Evolutionary conservation across 2,113 vertebrate species (phyloP).

Genomic region (Myrmophylax atrothorax): DNA sequence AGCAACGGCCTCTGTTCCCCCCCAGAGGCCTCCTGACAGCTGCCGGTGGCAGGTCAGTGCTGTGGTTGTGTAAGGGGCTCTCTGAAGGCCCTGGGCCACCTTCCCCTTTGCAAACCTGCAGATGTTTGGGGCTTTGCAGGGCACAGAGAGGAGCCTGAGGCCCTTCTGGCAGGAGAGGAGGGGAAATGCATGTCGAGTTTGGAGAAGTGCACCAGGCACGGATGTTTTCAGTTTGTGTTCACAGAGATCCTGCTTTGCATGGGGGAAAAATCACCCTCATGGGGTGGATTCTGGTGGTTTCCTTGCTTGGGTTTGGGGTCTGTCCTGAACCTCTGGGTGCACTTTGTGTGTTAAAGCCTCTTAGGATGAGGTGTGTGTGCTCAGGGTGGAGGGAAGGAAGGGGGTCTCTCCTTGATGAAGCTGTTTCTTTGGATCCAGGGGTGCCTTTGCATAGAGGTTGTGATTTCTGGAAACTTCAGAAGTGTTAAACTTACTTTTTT

Average conservation of each 20-base stretch:
- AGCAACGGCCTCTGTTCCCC: background rate
- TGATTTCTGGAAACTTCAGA: background rate
- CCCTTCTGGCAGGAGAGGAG: background rate
- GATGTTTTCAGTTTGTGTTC: background rate
- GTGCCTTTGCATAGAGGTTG: background rate
- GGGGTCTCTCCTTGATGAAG: background rate
- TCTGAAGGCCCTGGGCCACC: background rate
- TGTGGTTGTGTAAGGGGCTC: background rate
- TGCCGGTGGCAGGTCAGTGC: background rate
- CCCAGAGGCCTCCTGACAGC: background rate
- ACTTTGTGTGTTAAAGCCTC: background rate
- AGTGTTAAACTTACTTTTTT: background rate
- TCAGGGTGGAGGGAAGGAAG: background rate
- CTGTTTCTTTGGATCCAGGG: background rate
- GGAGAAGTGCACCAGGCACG: background rate
- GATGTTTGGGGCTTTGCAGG: background rate
- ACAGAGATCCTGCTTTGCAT: background rate
- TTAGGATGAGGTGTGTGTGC: background rate
- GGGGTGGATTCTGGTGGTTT: background rate
- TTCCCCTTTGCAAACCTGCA: background rate
- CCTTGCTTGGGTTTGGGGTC: background rate
- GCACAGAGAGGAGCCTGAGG: background rate
- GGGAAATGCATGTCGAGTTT: background rate
- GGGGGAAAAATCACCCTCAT: background rate
- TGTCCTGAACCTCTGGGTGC: background rate